Conservation (phyloP, 2,113 vertebrate genomes). For the Ifrita kowaldi region DNA sequence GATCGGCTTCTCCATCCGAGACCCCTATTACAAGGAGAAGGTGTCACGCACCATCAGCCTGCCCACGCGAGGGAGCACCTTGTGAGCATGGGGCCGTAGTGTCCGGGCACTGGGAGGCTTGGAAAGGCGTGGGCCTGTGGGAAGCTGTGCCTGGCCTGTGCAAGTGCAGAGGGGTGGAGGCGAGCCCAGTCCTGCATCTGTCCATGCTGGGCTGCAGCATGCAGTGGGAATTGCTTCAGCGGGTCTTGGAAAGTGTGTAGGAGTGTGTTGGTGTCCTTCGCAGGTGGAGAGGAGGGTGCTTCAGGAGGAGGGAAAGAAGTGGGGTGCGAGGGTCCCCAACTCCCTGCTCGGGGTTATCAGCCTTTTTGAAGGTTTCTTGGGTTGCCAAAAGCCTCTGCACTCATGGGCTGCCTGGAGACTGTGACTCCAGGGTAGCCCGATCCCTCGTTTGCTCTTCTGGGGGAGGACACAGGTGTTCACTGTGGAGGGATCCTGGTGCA, state of each 20-base stretch:
- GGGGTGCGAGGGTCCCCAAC: rapidly evolving
- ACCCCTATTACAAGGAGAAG: slow-evolving; percentile 82
- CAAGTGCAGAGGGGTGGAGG: not conserved
- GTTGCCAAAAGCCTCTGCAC: not conserved
- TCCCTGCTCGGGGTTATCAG: not conserved
- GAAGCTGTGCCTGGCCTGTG: not conserved
- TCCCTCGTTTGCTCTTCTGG: not conserved
- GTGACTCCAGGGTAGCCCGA: not conserved
- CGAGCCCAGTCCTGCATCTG: not conserved
- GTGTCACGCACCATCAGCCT: slow-evolving; percentile 89
- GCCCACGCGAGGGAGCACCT: slow-evolving; percentile 89
- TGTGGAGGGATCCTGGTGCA: not conserved
- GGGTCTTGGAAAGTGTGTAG: not conserved
- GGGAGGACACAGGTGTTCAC: not conserved
- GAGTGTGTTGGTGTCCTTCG: not conserved
- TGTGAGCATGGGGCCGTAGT: slow-evolving; percentile 76
- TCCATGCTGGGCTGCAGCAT: not conserved
- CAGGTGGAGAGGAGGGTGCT: not conserved
- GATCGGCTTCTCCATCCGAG: slow-evolving; percentile 78
- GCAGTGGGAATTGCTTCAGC: not conserved
- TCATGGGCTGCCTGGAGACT: rapidly evolving
- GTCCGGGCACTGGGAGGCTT: not conserved
- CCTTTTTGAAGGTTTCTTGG: not conserved
- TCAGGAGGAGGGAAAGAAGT: not conserved
- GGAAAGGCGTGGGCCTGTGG: not conserved